Percentiles rank a stretch among this genome's conserved stretches.
Evolutionary conservation across 1,140 invertebrate species (phyloP).

Genomic region (Meloidogyne floridensis): DNA sequence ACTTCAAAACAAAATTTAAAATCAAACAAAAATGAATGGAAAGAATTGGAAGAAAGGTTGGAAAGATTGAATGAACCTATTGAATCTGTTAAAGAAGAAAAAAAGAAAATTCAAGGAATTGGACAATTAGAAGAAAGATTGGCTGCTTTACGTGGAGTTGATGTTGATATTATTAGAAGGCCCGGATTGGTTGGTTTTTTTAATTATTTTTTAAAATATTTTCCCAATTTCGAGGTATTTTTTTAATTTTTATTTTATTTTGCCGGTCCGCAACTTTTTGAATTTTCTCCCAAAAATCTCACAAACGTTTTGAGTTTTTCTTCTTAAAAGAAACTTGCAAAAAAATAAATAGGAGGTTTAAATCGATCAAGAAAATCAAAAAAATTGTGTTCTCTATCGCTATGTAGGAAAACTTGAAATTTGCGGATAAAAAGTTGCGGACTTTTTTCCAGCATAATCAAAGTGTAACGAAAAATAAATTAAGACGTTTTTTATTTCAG

Average conservation of each 20-base stretch:
- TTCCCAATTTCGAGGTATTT: background rate
- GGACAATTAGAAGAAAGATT: constrained; percentile 31
- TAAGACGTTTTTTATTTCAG: background rate
- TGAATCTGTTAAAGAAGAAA: background rate
- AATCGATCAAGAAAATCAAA: too few relatives aligned
- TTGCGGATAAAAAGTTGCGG: too few relatives aligned
- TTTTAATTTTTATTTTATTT: too few relatives aligned
- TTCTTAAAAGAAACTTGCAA: too few relatives aligned
- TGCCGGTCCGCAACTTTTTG: background rate
- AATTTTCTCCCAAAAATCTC: too few relatives aligned
- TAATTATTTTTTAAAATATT: background rate
- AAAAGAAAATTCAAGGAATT: constrained; percentile 9
- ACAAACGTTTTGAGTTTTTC: too few relatives aligned
- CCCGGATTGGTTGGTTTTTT: constrained; percentile 24
- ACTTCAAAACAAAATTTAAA: background rate
- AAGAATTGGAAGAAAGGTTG: constrained; percentile 15
- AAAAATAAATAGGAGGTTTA: too few relatives aligned
- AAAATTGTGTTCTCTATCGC: too few relatives aligned
- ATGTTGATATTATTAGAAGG: constrained; percentile 30
- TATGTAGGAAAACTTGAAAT: too few relatives aligned
- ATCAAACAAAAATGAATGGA: constrained; percentile 13
- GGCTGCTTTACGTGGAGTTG: constrained; percentile 30
- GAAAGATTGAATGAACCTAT: constrained; percentile 16
- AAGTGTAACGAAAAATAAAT: too few relatives aligned
- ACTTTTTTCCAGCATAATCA: too few relatives aligned